phyloP scores from a whole-genome alignment of 2,113 vertebrate genomes.

The Salvator merianae region DNA sequence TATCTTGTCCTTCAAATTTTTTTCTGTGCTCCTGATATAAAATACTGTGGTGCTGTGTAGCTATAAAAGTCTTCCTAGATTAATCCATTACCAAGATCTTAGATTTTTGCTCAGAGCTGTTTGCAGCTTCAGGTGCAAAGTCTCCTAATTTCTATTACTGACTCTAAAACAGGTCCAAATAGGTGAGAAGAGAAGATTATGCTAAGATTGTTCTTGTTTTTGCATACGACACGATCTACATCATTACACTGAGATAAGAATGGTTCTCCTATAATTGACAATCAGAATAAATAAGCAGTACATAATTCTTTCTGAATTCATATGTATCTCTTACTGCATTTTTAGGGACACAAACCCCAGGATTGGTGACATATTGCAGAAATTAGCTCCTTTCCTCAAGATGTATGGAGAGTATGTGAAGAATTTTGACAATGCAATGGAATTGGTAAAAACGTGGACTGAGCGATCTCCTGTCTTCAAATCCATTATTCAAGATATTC shows the following conservation, averaged over 20 bases:
- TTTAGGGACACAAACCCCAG: conserved; percentile 83
- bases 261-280: background rate
- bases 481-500: conserved; percentile 89
- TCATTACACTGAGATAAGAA: background rate
- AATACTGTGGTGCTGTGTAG: no score
- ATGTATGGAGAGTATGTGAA: conserved; percentile 98
- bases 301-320: background rate
- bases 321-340: background rate
- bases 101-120: no score
- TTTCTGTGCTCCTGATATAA: no score
- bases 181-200: no score
- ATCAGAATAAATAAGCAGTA: background rate
- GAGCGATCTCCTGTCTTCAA: conserved; percentile 93
- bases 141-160: no score
- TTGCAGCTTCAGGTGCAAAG: no score
- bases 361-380: conserved; percentile 96
- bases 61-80: no score
- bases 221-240: no score
- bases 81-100: no score
- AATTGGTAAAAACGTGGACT: conserved; percentile 90
- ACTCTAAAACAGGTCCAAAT: no score
- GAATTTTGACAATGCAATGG: conserved; percentile 96
- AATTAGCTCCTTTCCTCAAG: conserved; percentile 96
- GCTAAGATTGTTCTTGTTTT: background rate
- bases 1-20: no score